phyloP scores from a whole-genome alignment of 1,140 invertebrate species.

The Drosophila sulfurigaster region DNA sequence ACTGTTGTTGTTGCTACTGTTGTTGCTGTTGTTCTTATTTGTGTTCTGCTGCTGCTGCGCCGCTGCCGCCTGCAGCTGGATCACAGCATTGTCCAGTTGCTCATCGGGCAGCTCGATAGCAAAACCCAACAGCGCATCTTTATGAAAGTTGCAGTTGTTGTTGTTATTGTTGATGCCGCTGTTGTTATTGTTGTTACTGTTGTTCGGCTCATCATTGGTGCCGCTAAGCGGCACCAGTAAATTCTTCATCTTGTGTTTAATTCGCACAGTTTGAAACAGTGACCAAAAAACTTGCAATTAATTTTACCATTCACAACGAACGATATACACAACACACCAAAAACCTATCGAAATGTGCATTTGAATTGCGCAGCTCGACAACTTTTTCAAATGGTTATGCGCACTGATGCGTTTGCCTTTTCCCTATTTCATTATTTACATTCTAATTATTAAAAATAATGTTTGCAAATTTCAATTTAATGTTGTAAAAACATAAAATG shows the following conservation, averaged over 20 bases:
- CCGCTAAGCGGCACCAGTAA: constrained; percentile 35
- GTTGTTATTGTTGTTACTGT: neutral
- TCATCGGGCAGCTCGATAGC: constrained; percentile 34
- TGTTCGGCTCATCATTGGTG: constrained; percentile 25
- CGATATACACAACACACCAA: neutral
- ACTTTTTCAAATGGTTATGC: neutral
- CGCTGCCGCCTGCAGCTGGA: constrained; percentile 43
- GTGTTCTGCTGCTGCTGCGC: constrained; percentile 33
- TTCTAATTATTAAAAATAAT: too few relatives aligned
- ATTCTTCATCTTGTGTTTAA: constrained; percentile 33
- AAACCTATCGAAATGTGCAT: constrained; percentile 1
- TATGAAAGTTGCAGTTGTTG: constrained; percentile 36
- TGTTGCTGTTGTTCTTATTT: constrained; percentile 1
- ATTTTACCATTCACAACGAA: constrained; percentile 40
- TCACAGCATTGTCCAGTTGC: constrained; percentile 41
- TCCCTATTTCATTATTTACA: too few relatives aligned
- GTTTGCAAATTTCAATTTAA: too few relatives aligned
- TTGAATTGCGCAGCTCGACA: too few relatives aligned
- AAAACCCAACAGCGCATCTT: constrained; percentile 46
- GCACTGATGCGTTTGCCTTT: too few relatives aligned
- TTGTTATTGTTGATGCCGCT: too few relatives aligned
- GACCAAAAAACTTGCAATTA: constrained; percentile 14
- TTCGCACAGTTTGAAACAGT: constrained; percentile 2
- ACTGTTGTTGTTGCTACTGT: constrained; percentile 22
- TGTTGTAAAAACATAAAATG: neutral